These are phyloP conservation scores for Petromus typicus DNA, from an alignment of 2,113 vertebrate species.

Conservation along the genomic window DNA sequence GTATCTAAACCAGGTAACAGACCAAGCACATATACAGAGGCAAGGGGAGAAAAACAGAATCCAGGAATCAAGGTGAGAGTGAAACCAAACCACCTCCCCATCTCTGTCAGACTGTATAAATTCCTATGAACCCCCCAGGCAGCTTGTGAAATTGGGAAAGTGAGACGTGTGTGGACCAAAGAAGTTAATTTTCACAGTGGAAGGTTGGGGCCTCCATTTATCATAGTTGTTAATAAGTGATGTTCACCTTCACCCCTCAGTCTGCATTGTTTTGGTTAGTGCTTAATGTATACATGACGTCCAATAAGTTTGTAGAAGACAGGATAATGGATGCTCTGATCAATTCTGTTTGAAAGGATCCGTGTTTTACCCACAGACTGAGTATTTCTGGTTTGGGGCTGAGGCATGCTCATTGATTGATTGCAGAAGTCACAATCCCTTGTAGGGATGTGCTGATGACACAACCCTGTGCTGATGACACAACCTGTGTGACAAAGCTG, in stretches of 20 bases:
- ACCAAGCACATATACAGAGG: background rate
- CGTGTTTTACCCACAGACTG: background rate
- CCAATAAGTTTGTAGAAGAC: background rate
- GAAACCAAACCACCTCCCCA: rapidly evolving
- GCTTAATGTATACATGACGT: background rate
- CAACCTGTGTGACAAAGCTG: background rate
- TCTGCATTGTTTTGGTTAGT: background rate
- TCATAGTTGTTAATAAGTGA: background rate
- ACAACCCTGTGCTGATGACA: background rate
- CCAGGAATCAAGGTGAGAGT: background rate
- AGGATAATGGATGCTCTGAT: background rate
- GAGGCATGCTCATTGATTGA: background rate
- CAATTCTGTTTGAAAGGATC: background rate
- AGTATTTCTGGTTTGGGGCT: background rate
- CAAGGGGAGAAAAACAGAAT: background rate
- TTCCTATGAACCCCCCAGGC: background rate
- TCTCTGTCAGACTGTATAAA: background rate
- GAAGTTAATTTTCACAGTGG: background rate
- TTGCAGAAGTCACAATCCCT: background rate
- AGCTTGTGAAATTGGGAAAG: background rate
- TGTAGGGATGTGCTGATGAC: background rate
- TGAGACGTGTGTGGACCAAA: background rate
- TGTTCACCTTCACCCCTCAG: background rate
- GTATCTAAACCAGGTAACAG: background rate
- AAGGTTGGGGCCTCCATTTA: background rate